These are phyloP conservation scores for Semnornis frantzii DNA, from an alignment of 2,113 vertebrate species.

Conservation along the genomic window DNA sequence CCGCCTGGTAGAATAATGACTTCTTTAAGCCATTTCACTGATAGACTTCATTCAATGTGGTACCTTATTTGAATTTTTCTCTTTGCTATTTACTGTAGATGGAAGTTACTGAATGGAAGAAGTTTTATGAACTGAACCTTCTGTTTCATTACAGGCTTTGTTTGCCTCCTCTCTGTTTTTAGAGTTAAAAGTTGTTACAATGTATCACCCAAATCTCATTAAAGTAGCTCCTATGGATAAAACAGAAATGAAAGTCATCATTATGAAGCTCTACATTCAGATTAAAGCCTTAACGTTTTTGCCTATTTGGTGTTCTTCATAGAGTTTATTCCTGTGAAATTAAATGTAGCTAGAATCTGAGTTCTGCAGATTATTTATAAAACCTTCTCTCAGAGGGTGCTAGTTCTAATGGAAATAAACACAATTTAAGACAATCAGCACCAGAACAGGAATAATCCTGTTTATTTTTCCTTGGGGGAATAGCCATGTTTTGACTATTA, in stretches of 20 bases:
- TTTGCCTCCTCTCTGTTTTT: slow-evolving; percentile 3
- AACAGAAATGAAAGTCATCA: slow-evolving; percentile 41
- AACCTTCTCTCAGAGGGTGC: background rate
- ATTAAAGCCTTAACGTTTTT: slow-evolving; percentile 29
- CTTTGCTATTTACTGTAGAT: background rate
- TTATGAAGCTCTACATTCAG: slow-evolving; percentile 35
- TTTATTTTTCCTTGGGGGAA: background rate
- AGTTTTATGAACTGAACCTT: background rate
- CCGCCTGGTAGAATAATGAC: background rate
- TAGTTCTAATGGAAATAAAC: background rate
- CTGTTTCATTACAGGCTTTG: background rate
- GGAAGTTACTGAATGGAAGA: background rate
- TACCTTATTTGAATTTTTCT: background rate
- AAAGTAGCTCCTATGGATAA: slow-evolving; percentile 27
- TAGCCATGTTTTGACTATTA: background rate
- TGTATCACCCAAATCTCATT: background rate
- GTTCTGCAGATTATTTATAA: slow-evolving; percentile 20
- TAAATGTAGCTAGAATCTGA: background rate
- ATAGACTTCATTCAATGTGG: background rate
- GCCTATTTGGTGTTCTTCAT: background rate
- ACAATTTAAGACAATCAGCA: background rate
- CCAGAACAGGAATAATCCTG: background rate
- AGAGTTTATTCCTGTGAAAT: slow-evolving; percentile 19
- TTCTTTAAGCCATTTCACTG: background rate
- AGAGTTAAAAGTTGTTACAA: slow-evolving; percentile 36